Percentiles rank a stretch among this genome's conserved stretches.
Conservation (phyloP, 2,797 vertebrate species). For the Intellagama lesueurii region DNA sequence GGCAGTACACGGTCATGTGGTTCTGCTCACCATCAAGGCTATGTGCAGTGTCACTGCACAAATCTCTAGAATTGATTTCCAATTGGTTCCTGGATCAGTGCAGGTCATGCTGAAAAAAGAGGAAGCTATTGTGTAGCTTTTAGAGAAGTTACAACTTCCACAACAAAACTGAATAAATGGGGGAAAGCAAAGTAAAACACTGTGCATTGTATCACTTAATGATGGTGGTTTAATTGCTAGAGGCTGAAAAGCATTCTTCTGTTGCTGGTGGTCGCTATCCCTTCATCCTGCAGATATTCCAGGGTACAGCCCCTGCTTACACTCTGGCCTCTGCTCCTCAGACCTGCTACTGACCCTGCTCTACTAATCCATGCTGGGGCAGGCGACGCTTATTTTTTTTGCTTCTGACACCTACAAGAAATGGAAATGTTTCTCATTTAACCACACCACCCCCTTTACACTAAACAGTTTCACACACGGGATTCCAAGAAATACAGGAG, state of each 20-base stretch:
- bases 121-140: conserved; percentile 33
- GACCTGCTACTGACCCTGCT: neutral
- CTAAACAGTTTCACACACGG: neutral
- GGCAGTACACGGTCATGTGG: neutral
- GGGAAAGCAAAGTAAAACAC: neutral
- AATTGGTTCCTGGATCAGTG: conserved; percentile 61
- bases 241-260: neutral
- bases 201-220: neutral
- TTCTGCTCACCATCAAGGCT: conserved; percentile 29
- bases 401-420: neutral
- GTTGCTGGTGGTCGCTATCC: neutral
- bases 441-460: neutral
- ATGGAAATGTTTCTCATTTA: neutral
- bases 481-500: neutral
- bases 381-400: neutral
- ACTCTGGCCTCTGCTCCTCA: neutral
- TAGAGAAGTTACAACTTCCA: conserved; percentile 39
- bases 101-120: conserved; percentile 52
- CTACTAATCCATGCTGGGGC: no score
- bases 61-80: conserved; percentile 55
- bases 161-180: neutral
- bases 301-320: neutral
- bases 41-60: conserved; percentile 48
- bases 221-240: neutral
- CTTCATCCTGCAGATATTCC: neutral